Conservation (phyloP, 2,888 invertebrate species). For the Dione juno region DNA sequence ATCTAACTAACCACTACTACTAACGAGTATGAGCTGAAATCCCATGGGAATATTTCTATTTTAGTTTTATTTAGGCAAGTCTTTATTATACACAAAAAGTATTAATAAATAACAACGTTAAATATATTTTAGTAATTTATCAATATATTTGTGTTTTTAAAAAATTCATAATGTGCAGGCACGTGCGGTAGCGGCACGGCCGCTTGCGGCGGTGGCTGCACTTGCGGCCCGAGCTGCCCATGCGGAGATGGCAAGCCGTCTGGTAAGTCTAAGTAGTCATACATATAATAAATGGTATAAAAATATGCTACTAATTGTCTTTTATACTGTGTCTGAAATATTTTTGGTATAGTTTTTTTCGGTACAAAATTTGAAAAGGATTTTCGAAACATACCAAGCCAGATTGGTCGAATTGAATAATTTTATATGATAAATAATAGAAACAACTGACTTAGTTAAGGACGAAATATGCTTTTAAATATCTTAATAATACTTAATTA, state of each 20-base stretch:
- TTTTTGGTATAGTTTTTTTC: background rate
- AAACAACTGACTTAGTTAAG: background rate
- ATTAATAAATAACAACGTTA: background rate
- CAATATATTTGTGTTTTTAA: no score
- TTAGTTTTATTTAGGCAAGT: no score
- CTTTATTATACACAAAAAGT: no score
- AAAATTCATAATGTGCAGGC: slow-evolving; percentile 58
- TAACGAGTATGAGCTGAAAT: background rate
- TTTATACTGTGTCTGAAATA: no score
- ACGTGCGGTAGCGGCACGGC: slow-evolving; percentile 80
- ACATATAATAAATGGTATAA: background rate
- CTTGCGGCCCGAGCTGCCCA: slow-evolving; percentile 83
- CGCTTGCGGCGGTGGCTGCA: slow-evolving; percentile 82
- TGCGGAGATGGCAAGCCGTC: slow-evolving; percentile 72
- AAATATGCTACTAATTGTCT: no score
- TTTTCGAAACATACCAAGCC: no score
- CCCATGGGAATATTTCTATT: background rate
- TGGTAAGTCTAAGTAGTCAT: slow-evolving; percentile 44
- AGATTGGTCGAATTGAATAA: no score
- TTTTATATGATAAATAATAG: background rate
- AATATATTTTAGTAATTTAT: no score
- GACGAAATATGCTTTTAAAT: background rate
- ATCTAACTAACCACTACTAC: background rate
- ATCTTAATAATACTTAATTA: no score
- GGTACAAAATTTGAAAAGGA: no score